A percentile compares a stretch with the other conserved stretches of the same genome.
Evolutionary conservation across 2,113 vertebrate genomes (phyloP).

Genomic region (Callopanchax toddi): DNA sequence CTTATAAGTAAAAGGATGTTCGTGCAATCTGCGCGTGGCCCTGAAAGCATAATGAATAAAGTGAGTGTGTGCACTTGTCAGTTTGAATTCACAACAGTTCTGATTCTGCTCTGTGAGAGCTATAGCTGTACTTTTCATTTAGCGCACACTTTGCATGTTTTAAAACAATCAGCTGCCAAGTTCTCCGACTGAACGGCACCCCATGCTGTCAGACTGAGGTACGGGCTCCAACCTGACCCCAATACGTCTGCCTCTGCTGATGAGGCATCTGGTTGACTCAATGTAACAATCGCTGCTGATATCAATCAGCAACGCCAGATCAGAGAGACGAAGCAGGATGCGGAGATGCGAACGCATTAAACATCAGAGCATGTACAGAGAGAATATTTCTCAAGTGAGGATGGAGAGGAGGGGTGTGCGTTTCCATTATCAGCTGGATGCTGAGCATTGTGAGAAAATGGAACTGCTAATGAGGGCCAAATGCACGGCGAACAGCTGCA

Average conservation of each 20-base stretch:
- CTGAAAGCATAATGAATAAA: neutral
- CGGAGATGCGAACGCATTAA: slow-evolving; percentile 54
- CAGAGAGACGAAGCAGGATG: slow-evolving; percentile 47
- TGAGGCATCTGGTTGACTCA: slow-evolving; percentile 69
- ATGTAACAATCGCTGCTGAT: slow-evolving; percentile 60
- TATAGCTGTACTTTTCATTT: slow-evolving; percentile 1
- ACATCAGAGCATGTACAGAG: slow-evolving; percentile 39
- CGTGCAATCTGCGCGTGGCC: neutral
- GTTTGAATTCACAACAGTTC: slow-evolving; percentile 12
- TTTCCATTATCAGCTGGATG: slow-evolving; percentile 49
- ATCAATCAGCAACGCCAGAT: slow-evolving; percentile 66
- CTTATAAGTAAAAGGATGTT: neutral
- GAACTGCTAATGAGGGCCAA: slow-evolving; percentile 67
- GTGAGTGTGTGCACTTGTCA: slow-evolving; percentile 9
- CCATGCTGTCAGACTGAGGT: slow-evolving; percentile 42
- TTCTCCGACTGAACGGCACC: slow-evolving; percentile 14
- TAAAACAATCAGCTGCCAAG: slow-evolving; percentile 30
- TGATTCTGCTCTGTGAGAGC: slow-evolving; percentile 2
- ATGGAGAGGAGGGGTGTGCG: neutral
- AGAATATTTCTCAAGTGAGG: slow-evolving; percentile 44
- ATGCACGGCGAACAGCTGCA: slow-evolving; percentile 40
- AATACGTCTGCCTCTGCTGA: slow-evolving; percentile 69
- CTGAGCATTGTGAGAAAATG: slow-evolving; percentile 53
- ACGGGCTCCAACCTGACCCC: slow-evolving; percentile 56
- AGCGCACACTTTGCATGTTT: slow-evolving; percentile 36